phyloP scores from a whole-genome alignment of 2,888 invertebrate species.

The Zelleria hepariella region DNA sequence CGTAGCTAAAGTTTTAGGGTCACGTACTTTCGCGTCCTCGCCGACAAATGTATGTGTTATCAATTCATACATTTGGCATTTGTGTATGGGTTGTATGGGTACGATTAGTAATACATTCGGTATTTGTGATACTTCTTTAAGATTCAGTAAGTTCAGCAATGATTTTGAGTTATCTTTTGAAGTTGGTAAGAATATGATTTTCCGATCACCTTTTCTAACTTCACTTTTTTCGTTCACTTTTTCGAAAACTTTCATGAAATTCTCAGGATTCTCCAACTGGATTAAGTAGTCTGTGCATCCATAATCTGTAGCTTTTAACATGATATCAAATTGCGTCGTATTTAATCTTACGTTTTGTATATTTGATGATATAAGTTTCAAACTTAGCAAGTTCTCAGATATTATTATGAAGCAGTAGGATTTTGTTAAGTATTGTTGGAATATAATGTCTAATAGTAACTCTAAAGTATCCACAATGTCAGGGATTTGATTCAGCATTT shows the following conservation, averaged over 20 bases:
- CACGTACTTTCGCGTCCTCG: slow-evolving; percentile 18
- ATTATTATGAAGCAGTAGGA: slow-evolving; percentile 46
- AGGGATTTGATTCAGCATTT: neutral
- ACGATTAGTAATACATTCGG: slow-evolving; percentile 44
- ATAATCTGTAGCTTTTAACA: slow-evolving; percentile 44
- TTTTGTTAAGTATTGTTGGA: neutral
- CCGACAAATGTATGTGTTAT: slow-evolving; percentile 58
- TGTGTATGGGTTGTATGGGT: slow-evolving; percentile 14
- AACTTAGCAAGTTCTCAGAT: slow-evolving; percentile 31
- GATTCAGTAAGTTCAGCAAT: slow-evolving; percentile 32
- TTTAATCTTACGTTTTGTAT: slow-evolving; percentile 20
- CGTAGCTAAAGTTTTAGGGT: slow-evolving; percentile 39
- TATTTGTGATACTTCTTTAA: slow-evolving; percentile 38
- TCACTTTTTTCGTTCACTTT: slow-evolving; percentile 40
- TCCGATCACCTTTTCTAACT: slow-evolving; percentile 55
- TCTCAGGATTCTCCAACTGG: slow-evolving; percentile 35
- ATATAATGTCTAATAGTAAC: neutral
- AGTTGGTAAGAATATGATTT: slow-evolving; percentile 48
- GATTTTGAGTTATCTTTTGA: slow-evolving; percentile 14
- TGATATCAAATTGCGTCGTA: neutral
- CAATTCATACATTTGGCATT: slow-evolving; percentile 36
- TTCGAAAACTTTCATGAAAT: slow-evolving; percentile 51
- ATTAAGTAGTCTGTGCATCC: slow-evolving; percentile 65
- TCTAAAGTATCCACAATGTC: neutral
- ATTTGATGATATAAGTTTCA: slow-evolving; percentile 20